Evolutionary conservation across 2,888 invertebrate species (phyloP), one percentile per base, ranked within the genome.

Genomic region (Drosophila paranaensis): DNA sequence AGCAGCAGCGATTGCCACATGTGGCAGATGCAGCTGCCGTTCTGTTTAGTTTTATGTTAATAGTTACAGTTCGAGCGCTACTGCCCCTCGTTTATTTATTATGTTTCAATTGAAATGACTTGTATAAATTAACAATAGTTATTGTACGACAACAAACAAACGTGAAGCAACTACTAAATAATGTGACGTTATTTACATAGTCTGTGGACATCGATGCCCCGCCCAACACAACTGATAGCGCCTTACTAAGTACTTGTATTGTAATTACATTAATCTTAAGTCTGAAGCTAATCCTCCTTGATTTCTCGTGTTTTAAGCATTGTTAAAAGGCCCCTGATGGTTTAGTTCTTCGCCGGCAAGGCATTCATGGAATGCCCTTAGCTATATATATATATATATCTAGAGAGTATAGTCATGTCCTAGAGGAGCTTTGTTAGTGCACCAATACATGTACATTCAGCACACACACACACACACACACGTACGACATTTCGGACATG

Each of bases 51-150:
- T 77, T 60, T 58, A 73, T 55, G 50, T 73, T 63, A 63, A 40
- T 33, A 64, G 79, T 83, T 75, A 74, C 55, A 61, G 56, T 64
- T 71, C 30, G 40, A 54, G 72, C 48, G 77, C 58, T 65, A 54
- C 68, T 61, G 66, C 58, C 87, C 53, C 53, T 50, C 62, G 56
- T 74, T 81, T 75, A 71, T 79, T 82, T 84, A 84, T 85, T 82
- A 76, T 79, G 68, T 87, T 37, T 25, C 62, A 70, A 70, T 67
- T 76, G 65, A 63, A 72, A 60, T 76, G 82, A 79, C 74, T 79
- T 83, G 88, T 83, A 83, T 65, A 84, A 84, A 77, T 69, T 82
- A 65, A 69, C 80, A 62, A 67, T 85, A 54, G 35, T 53, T 40
- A 62, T 62, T 37, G 14, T 2, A 37, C 37, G 2, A 35, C 20